Evolutionary conservation across 2,888 invertebrate species (phyloP).

Genomic region (Tetragonisca angustula): DNA sequence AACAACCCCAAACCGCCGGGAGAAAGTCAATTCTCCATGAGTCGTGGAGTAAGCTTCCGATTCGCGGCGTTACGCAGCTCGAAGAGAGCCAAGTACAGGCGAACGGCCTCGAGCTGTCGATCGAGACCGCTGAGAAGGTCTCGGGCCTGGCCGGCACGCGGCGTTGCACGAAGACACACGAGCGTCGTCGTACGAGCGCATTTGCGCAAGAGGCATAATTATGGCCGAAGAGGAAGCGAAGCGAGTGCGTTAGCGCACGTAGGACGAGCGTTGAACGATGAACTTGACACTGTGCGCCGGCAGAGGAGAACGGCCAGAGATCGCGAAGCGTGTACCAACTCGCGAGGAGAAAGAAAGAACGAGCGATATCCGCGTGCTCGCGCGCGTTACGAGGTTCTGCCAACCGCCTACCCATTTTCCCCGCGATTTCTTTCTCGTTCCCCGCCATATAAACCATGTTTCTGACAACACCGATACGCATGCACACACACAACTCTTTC

Average conservation of each 20-base stretch:
- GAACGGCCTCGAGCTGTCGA: slow-evolving; percentile 70
- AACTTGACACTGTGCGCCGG: slow-evolving; percentile 74
- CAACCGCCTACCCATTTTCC: slow-evolving; percentile 35
- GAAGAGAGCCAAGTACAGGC: slow-evolving; percentile 39
- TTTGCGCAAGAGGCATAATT: slow-evolving; percentile 75
- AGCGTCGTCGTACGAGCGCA: slow-evolving; percentile 67
- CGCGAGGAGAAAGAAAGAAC: neutral
- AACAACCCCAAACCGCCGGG: neutral
- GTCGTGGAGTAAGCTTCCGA: neutral
- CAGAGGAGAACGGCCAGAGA: slow-evolving; percentile 47
- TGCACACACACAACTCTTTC: neutral
- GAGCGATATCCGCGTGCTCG: neutral
- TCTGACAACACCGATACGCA: neutral
- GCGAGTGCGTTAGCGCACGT: slow-evolving; percentile 76
- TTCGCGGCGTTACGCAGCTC: slow-evolving; percentile 11
- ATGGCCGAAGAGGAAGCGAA: slow-evolving; percentile 72
- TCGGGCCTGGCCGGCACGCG: slow-evolving; percentile 56
- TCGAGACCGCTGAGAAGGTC: slow-evolving; percentile 66
- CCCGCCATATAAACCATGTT: slow-evolving; percentile 22
- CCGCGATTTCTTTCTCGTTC: slow-evolving; percentile 10
- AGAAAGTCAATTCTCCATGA: neutral
- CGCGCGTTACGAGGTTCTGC: neutral
- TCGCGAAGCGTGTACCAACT: slow-evolving; percentile 1
- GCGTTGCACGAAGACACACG: slow-evolving; percentile 67
- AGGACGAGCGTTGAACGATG: slow-evolving; percentile 78